Evolutionary conservation across 2,888 invertebrate species (phyloP).

Genomic region (Diaphora mendica): DNA sequence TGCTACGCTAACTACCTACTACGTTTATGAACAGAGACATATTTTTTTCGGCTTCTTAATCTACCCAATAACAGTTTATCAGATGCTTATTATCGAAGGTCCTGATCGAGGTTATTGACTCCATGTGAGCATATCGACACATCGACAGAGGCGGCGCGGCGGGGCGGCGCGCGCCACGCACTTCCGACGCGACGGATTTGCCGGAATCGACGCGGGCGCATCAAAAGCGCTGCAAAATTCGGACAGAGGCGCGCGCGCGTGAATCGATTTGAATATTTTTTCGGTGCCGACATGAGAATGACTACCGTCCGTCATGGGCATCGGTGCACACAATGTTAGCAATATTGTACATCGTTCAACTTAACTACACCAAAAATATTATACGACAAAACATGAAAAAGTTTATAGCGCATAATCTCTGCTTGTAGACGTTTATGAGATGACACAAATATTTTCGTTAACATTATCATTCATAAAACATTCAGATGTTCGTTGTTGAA

Average conservation of each 20-base stretch:
- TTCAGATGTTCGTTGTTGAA: constrained; percentile 63
- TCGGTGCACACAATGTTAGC: constrained; percentile 54
- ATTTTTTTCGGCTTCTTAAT: constrained; percentile 65
- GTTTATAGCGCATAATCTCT: constrained; percentile 80
- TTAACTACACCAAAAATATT: constrained; percentile 39
- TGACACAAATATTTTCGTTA: constrained; percentile 58
- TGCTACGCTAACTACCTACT: constrained; percentile 1
- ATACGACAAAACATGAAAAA: constrained; percentile 64
- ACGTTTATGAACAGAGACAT: constrained; percentile 38
- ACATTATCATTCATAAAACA: constrained; percentile 72
- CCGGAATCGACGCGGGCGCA: constrained; percentile 86
- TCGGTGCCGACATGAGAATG: constrained; percentile 81
- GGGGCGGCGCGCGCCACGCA: constrained; percentile 78
- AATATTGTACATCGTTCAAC: constrained; percentile 46
- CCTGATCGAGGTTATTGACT: constrained; percentile 82
- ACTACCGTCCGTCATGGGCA: constrained; percentile 61
- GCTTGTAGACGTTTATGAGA: constrained; percentile 64
- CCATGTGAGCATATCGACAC: constrained; percentile 79
- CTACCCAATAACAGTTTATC: constrained; percentile 73
- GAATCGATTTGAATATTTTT: constrained; percentile 86
- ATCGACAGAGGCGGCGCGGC: constrained; percentile 73
- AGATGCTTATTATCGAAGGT: constrained; percentile 74
- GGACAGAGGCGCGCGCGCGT: constrained; percentile 83
- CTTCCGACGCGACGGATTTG: constrained; percentile 87
- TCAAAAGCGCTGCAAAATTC: constrained; percentile 85